phyloP scores from a whole-genome alignment of 2,797 vertebrate genomes.

The Bovichtus variegatus region DNA sequence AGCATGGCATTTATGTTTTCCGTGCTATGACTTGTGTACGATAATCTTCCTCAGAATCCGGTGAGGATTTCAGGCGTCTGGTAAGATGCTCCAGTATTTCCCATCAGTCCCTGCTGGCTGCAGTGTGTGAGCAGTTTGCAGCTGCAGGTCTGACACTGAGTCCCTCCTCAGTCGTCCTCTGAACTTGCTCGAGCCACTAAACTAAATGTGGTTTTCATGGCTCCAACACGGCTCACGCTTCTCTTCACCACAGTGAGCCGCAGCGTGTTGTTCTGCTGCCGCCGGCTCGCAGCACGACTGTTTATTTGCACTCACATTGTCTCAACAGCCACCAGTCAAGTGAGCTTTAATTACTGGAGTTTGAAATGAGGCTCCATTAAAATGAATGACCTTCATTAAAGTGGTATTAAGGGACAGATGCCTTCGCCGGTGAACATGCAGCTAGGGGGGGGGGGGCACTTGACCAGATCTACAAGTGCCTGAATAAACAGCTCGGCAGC shows the following conservation, averaged over 20 bases:
- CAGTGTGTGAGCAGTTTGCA: no score
- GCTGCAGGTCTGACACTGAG: no score
- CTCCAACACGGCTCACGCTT: slow-evolving; percentile 51
- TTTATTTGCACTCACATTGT: slow-evolving; percentile 79
- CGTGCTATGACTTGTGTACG: no score
- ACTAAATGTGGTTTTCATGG: slow-evolving; percentile 77
- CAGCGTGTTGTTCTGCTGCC: no score
- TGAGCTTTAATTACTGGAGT: slow-evolving; percentile 81
- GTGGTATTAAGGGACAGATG: slow-evolving; percentile 80
- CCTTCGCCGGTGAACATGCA: slow-evolving; percentile 60
- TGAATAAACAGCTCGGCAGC: slow-evolving; percentile 83
- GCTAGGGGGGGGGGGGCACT: slow-evolving; percentile 57
- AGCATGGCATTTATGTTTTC: no score
- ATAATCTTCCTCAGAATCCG: no score
- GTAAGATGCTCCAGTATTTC: no score
- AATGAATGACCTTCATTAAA: slow-evolving; percentile 87
- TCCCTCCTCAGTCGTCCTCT: no score
- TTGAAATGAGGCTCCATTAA: slow-evolving; percentile 85
- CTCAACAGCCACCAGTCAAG: slow-evolving; percentile 76
- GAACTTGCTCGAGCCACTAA: slow-evolving; percentile 58
- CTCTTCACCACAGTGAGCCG: slow-evolving; percentile 35
- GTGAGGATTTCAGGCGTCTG: no score
- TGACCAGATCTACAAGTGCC: slow-evolving; percentile 81
- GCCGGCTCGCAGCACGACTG: slow-evolving; percentile 56
- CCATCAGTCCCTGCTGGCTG: no score